Evolutionary conservation across 2,797 vertebrate genomes (phyloP).

Genomic region (Lacerta agilis): DNA sequence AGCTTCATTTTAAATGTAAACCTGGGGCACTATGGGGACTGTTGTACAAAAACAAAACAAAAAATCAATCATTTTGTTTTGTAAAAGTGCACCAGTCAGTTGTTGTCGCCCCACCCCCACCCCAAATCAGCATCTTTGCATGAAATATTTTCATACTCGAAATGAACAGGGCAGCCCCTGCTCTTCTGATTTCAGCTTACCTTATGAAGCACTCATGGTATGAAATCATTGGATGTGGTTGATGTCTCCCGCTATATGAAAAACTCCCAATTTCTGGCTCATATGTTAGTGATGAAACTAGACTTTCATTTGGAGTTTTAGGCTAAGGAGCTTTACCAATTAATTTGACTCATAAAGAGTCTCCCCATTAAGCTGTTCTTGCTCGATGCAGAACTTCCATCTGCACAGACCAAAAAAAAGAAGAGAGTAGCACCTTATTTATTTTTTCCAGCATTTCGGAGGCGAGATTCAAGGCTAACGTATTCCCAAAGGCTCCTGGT

Average conservation of each 20-base stretch:
- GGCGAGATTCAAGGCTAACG: background rate
- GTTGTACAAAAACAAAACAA: background rate
- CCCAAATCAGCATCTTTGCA: background rate
- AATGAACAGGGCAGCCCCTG: background rate
- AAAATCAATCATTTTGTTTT: background rate
- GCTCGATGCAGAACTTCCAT: background rate
- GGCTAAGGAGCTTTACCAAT: background rate
- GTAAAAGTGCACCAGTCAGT: background rate
- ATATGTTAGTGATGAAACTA: background rate
- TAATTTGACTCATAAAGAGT: background rate
- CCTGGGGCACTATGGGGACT: background rate
- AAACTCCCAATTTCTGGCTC: background rate
- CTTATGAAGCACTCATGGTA: background rate
- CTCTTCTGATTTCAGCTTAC: background rate
- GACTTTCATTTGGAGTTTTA: background rate
- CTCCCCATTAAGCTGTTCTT: background rate
- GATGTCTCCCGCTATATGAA: background rate
- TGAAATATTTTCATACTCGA: background rate
- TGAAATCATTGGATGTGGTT: background rate
- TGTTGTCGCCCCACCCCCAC: fast-evolving
- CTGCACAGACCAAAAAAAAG: background rate
- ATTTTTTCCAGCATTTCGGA: constrained; percentile 10
- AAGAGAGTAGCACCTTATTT: background rate
- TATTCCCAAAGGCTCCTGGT: background rate
- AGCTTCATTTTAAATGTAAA: background rate